Evolutionary conservation across 2,888 invertebrate genomes (phyloP), one percentile per base, ranked within the genome.

Genomic region (Vanessa cardui): DNA sequence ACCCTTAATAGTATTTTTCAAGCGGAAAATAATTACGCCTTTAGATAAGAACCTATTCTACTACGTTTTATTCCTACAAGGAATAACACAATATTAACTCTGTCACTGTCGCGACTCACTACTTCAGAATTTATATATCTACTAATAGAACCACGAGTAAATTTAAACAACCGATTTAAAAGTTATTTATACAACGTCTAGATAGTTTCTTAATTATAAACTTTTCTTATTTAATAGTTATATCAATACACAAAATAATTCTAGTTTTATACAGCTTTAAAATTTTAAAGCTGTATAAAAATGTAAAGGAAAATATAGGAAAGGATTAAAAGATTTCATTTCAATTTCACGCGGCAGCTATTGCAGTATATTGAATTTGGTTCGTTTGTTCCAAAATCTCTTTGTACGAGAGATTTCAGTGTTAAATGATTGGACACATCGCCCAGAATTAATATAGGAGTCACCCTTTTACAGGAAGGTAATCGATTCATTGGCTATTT

Each of bases 371-470:
- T 72, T 68, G 67, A 70, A 70, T 72, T 72, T 70, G 50, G 67
- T 69, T 69, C 65, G 65, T 67, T 72, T 73, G 60, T 69, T 68
- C 45, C 31, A 62, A 68, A 69, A 73, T 70, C 72, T 68, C 72
- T 74, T 74, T 73, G 69, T 69, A 21, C 54, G 46, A 54, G 66
- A 64, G 49, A 60, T 31, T 64, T 49, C 50, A 16, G 33, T 65
- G 62, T 60, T 50, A 65, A 54, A 64, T 63, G 47, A 65, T 64
- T 70, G 70, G 59, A 68, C 39, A 33, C 16, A 50, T 31, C 56
- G 39, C 56, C 18, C 39, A 39, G 50, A 31, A 33, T 49, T 60
- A 52, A 65, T 64, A 65, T 68, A 49, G 31, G 21, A 44, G 21
- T 58, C 49, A 46, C 45, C 31, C 46, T 59, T 58, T 66, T 50